Conservation (phyloP, 2,113 vertebrate species). For the Platycercus adscitus region DNA sequence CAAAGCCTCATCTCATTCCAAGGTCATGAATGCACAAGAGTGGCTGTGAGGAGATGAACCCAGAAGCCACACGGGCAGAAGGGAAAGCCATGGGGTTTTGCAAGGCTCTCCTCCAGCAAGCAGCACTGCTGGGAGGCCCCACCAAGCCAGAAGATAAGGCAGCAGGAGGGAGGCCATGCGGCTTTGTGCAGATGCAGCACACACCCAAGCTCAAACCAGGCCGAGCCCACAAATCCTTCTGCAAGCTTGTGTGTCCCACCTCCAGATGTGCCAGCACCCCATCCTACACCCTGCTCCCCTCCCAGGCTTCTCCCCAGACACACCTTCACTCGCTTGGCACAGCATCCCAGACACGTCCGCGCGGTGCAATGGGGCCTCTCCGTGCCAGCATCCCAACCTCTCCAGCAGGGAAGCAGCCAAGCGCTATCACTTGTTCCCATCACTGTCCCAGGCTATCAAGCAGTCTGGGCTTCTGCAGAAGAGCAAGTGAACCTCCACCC, state of each 20-base stretch:
- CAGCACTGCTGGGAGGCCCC: background rate
- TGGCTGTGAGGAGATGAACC: background rate
- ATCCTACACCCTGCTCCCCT: constrained; percentile 41
- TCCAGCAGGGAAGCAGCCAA: background rate
- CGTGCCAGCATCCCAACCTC: background rate
- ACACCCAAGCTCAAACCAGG: background rate
- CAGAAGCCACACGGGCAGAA: background rate
- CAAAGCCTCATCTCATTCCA: background rate
- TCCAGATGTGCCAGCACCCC: constrained; percentile 41
- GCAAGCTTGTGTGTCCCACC: background rate
- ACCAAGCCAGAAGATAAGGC: background rate
- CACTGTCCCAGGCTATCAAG: background rate
- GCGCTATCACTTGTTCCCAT: background rate
- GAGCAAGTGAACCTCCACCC: background rate
- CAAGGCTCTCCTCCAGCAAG: background rate
- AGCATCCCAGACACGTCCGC: background rate
- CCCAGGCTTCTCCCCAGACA: constrained; percentile 22
- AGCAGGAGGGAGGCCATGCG: background rate
- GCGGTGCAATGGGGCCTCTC: background rate
- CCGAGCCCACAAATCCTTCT: constrained; percentile 43
- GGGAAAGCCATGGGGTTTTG: background rate
- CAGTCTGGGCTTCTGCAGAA: background rate
- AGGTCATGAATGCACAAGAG: background rate
- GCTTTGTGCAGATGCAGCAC: background rate
- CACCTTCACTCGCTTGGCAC: background rate